A percentile compares a stretch with the other conserved stretches of the same genome.
Conservation (phyloP, 2,113 vertebrate species). For the Pandion haliaetus region DNA sequence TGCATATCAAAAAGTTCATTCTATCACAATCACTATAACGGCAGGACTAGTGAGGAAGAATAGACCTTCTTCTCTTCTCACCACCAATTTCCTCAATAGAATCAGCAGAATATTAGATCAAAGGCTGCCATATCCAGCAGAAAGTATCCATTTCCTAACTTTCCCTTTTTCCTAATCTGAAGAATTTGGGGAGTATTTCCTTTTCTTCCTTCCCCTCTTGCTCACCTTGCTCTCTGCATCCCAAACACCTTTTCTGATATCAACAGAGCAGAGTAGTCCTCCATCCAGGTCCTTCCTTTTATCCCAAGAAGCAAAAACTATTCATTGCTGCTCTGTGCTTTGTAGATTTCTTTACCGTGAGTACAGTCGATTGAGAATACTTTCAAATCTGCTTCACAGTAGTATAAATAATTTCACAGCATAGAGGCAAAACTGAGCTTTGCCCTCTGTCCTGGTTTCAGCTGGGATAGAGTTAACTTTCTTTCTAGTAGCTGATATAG, state of each 20-base stretch:
- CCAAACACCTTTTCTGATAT: background rate
- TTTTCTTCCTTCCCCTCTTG: background rate
- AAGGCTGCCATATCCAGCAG: background rate
- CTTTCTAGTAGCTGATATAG: too few relatives aligned
- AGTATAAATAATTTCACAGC: slow-evolving; percentile 29
- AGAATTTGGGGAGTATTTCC: background rate
- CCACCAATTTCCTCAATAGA: background rate
- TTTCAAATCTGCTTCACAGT: background rate
- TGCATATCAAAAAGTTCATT: background rate
- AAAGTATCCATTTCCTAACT: background rate
- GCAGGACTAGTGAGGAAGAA: background rate
- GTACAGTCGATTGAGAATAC: background rate
- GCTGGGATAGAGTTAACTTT: too few relatives aligned
- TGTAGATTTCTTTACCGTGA: background rate
- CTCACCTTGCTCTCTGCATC: background rate
- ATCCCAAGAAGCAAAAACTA: background rate
- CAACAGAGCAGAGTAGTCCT: background rate
- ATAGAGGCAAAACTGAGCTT: background rate
- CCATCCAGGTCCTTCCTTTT: background rate
- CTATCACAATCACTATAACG: background rate
- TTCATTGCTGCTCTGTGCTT: background rate
- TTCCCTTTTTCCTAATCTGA: background rate
- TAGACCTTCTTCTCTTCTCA: background rate
- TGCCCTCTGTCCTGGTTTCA: background rate
- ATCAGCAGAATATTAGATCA: background rate